Evolutionary conservation across 1,140 invertebrate species (phyloP).

Genomic region (Leptinotarsa defecta): DNA sequence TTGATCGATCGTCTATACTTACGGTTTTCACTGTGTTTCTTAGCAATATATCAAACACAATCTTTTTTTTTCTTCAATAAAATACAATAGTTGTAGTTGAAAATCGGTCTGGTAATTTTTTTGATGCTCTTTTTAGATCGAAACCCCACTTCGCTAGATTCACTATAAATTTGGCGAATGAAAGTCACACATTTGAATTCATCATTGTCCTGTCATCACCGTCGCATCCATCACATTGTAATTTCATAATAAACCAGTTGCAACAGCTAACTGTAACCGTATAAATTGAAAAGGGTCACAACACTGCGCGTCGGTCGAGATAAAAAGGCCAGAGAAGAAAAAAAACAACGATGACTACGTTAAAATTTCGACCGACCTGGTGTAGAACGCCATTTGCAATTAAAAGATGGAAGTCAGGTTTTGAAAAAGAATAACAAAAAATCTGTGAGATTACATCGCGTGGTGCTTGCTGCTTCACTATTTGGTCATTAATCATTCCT

Average conservation of each 20-base stretch:
- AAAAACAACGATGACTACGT: conserved; percentile 7
- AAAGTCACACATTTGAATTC: background rate
- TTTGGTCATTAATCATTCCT: conserved; percentile 43
- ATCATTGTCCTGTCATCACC: background rate
- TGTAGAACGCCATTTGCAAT: conserved; percentile 44
- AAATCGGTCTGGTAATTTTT: too few relatives aligned
- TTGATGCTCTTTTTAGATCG: too few relatives aligned
- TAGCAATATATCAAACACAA: too few relatives aligned
- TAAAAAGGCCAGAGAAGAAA: conserved; percentile 6
- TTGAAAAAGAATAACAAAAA: conserved; percentile 31
- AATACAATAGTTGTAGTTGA: too few relatives aligned
- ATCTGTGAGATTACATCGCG: conserved; percentile 35
- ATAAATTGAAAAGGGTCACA: too few relatives aligned
- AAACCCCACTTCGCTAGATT: too few relatives aligned
- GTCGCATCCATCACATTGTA: background rate
- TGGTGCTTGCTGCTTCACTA: conserved; percentile 35
- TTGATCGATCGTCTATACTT: too few relatives aligned
- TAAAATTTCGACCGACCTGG: conserved; percentile 23
- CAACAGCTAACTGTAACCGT: too few relatives aligned
- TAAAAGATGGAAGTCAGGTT: conserved; percentile 38
- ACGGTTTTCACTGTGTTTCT: too few relatives aligned
- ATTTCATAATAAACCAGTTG: background rate
- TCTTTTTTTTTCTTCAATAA: too few relatives aligned
- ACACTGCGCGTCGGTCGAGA: background rate
- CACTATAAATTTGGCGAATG: too few relatives aligned